Percentiles rank a stretch among this genome's conserved stretches.
phyloP scores from a whole-genome alignment of 2,797 vertebrate species.

The Glossophaga mutica region DNA sequence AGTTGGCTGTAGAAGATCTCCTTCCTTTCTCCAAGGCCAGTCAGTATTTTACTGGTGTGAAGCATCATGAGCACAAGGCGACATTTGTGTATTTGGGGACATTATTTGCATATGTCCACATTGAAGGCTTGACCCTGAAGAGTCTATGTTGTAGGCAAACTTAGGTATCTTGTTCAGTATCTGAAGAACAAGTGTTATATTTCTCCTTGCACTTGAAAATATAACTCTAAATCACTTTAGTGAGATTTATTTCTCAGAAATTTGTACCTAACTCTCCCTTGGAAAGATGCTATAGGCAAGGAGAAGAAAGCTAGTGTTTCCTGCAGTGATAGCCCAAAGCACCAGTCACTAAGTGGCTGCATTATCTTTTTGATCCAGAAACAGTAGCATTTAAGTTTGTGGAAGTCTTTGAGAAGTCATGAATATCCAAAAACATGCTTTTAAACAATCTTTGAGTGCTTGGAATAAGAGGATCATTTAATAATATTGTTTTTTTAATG shows the following conservation, averaged over 20 bases:
- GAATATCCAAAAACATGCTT: not conserved
- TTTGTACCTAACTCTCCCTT: not conserved
- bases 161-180: not conserved
- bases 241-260: slow-evolving; percentile 1
- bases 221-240: not conserved
- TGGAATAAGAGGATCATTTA: not conserved
- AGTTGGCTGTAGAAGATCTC: not conserved
- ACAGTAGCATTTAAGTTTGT: not conserved
- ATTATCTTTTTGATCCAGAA: not conserved
- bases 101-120: not conserved
- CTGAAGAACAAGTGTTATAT: not conserved
- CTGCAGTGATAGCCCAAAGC: not conserved
- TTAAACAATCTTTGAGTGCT: not conserved
- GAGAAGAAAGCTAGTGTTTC: not conserved
- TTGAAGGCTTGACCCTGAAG: not conserved
- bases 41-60: not conserved
- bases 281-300: not conserved
- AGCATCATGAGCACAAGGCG: not conserved
- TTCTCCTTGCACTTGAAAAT: not conserved
- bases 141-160: not conserved
- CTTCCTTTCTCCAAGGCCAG: not conserved
- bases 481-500: not conserved
- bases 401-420: not conserved
- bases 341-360: not conserved
- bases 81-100: not conserved